These are phyloP conservation scores for Conomelus anceps DNA, from an alignment of 2,888 invertebrate species.

Conservation along the genomic window DNA sequence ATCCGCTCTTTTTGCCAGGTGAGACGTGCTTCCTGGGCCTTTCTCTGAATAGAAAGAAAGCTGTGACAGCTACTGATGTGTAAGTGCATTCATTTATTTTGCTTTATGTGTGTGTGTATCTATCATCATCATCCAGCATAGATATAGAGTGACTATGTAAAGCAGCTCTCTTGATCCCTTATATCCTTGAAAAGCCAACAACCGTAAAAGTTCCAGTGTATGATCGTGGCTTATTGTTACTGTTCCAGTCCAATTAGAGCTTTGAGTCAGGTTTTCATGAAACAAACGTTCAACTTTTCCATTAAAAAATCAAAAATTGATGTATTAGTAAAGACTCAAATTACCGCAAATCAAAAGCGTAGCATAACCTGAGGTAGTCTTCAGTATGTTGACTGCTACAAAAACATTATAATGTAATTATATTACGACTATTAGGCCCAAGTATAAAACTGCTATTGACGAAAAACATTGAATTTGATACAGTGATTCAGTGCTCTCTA, in stretches of 20 bases:
- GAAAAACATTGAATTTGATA: no score
- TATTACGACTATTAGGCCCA: no score
- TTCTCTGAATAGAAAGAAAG: not conserved
- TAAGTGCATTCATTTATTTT: not conserved
- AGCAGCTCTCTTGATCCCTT: not conserved
- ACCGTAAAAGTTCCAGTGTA: not conserved
- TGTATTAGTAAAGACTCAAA: no score
- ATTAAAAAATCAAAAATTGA: no score
- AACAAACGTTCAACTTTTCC: no score
- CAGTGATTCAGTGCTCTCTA: no score
- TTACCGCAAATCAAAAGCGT: no score
- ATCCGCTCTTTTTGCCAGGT: not conserved
- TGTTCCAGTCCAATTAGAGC: not conserved
- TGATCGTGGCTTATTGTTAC: not conserved
- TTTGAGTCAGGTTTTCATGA: no score
- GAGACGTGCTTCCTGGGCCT: not conserved
- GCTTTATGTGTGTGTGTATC: not conserved
- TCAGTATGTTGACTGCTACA: no score
- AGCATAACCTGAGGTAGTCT: no score
- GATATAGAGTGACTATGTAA: not conserved
- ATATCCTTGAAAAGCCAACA: not conserved
- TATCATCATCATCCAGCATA: not conserved
- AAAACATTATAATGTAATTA: no score
- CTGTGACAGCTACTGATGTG: not conserved
- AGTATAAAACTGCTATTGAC: no score